A percentile compares a stretch with the other conserved stretches of the same genome.
phyloP scores from a whole-genome alignment of 2,888 invertebrate species.

The Yponomeuta evonymella region DNA sequence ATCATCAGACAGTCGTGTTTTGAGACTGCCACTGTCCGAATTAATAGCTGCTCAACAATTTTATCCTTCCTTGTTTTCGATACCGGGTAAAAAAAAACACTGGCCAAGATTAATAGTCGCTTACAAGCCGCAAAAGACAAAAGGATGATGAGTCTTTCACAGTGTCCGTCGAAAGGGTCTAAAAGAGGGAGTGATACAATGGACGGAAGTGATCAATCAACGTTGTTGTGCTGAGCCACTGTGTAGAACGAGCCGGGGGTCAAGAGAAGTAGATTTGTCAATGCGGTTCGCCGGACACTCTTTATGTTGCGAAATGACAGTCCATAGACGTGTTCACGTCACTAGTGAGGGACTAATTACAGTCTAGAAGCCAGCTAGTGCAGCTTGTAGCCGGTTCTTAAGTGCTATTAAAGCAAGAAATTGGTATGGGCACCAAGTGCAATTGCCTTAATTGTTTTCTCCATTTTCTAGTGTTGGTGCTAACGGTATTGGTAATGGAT shows the following conservation, averaged over 20 bases:
- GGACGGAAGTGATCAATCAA: conserved; percentile 64
- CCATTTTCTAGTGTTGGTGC: not conserved
- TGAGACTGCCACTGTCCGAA: not conserved
- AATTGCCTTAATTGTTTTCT: not conserved
- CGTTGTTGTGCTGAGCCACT: conserved; percentile 47
- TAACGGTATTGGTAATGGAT: not conserved
- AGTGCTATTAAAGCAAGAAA: not conserved
- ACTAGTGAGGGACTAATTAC: not conserved
- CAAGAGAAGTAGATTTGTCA: conserved; percentile 10
- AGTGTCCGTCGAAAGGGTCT: conserved; percentile 32
- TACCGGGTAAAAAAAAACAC: not conserved
- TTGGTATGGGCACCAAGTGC: too few relatives aligned
- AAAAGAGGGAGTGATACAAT: conserved; percentile 58
- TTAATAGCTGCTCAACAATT: not conserved
- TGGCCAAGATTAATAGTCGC: not conserved
- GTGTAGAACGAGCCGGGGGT: conserved; percentile 28
- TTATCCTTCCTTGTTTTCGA: not conserved
- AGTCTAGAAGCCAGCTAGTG: not conserved
- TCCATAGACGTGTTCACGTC: not conserved
- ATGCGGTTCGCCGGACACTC: not conserved
- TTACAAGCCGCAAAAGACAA: not conserved
- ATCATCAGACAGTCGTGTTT: not conserved
- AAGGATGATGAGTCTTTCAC: conserved; percentile 11
- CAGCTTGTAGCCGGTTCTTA: not conserved
- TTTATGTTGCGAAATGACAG: not conserved